phyloP scores from a whole-genome alignment of 2,113 vertebrate species.

The Muntiacus muntjak region DNA sequence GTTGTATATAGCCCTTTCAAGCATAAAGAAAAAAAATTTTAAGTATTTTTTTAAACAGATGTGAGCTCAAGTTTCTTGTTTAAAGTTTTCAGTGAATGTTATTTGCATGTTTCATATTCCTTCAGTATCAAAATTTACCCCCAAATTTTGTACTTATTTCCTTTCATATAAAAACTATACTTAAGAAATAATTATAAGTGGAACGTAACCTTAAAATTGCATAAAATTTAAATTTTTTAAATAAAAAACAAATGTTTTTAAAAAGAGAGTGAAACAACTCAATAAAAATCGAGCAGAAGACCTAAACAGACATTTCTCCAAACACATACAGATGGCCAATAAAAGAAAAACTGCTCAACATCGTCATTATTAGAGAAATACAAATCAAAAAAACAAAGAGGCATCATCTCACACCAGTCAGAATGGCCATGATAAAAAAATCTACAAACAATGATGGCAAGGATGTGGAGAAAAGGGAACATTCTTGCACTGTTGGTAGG shows the following conservation, averaged over 20 bases:
- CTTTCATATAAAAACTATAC: not conserved
- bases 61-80: not conserved
- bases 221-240: not conserved
- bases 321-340: not conserved
- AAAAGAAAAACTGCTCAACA: not conserved
- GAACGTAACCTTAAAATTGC: not conserved
- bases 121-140: not conserved
- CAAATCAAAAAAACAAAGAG: not conserved
- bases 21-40: not conserved
- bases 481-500: not conserved
- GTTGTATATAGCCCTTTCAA: not conserved
- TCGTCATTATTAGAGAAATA: not conserved
- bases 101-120: not conserved
- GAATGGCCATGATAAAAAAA: not conserved
- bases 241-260: not conserved
- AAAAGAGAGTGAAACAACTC: not conserved
- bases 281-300: not conserved
- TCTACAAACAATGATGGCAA: not conserved
- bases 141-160: not conserved
- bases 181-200: not conserved
- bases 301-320: not conserved
- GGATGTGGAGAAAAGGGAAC: not conserved
- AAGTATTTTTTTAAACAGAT: not conserved
- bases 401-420: not conserved
- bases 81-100: not conserved